phyloP scores from a whole-genome alignment of 2,113 vertebrate genomes.

The Dasyprocta punctata region DNA sequence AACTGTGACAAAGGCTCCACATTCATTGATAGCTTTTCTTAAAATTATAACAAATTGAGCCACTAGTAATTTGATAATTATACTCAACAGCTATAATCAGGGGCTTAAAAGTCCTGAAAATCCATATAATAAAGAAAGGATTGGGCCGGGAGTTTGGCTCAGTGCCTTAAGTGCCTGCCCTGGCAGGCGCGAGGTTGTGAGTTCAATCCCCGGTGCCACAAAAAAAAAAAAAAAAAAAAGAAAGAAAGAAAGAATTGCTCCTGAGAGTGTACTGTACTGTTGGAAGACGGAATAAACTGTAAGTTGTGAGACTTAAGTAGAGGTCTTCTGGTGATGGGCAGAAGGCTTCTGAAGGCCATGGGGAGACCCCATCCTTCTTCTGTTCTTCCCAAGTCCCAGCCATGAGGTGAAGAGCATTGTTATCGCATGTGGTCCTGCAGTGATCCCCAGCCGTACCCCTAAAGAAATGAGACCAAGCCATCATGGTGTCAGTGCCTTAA shows the following conservation, averaged over 20 bases:
- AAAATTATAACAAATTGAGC: not conserved
- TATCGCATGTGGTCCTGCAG: accelerated
- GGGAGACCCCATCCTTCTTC: not conserved
- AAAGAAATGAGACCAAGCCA: not conserved
- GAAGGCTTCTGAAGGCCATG: too few relatives aligned
- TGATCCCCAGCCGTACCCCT: accelerated
- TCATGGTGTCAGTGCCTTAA: not conserved
- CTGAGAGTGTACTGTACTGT: not conserved
- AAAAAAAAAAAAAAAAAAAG: too few relatives aligned
- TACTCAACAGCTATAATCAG: not conserved
- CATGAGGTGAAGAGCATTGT: not conserved
- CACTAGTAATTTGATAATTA: not conserved
- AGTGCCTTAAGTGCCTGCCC: too few relatives aligned
- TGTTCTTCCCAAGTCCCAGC: too few relatives aligned
- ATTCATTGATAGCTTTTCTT: not conserved
- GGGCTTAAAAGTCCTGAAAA: not conserved
- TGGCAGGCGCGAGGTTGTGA: too few relatives aligned
- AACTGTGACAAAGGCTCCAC: not conserved
- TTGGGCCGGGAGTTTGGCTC: too few relatives aligned
- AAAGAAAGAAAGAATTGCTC: not conserved
- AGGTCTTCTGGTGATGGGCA: not conserved
- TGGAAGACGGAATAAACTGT: not conserved
- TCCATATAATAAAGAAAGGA: not conserved
- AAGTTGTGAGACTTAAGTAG: not conserved
- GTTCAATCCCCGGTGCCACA: too few relatives aligned